phyloP scores from a whole-genome alignment of 2,888 invertebrate species.

The Erannis defoliaria region DNA sequence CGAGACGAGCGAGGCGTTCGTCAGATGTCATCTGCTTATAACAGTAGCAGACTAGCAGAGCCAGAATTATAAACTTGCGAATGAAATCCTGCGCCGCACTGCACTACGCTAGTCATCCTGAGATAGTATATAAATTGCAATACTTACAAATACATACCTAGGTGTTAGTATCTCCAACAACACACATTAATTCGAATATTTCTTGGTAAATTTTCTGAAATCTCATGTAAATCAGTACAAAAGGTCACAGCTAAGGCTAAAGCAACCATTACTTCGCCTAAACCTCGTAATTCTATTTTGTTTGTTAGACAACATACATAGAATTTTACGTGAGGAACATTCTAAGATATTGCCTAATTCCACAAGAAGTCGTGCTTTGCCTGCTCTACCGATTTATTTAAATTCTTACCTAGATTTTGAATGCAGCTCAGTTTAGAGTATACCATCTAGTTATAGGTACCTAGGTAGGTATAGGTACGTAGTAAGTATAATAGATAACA shows the following conservation, averaged over 20 bases:
- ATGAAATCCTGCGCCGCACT: too few species aligned
- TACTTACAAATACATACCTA: too few species aligned
- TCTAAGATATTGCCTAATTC: conserved; percentile 54
- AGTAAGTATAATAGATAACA: too few species aligned
- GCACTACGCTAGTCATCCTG: too few species aligned
- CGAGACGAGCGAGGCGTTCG: too few species aligned
- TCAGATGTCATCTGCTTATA: too few species aligned
- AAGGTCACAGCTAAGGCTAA: conserved; percentile 32
- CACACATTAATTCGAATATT: too few species aligned
- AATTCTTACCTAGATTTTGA: not conserved
- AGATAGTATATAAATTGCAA: too few species aligned
- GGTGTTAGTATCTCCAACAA: too few species aligned
- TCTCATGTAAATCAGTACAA: conserved; percentile 13
- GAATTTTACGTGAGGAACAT: conserved; percentile 47
- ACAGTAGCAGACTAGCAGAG: too few species aligned
- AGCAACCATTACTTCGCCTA: conserved; percentile 22
- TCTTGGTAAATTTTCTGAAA: conserved; percentile 43
- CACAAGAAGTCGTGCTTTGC: conserved; percentile 34
- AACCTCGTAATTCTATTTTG: conserved; percentile 29
- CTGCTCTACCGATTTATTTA: not conserved
- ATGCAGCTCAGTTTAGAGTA: not conserved
- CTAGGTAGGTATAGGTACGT: not conserved
- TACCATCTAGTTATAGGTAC: too few species aligned
- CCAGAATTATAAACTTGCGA: too few species aligned
- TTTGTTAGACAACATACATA: conserved; percentile 35